A percentile compares a stretch with the other conserved stretches of the same genome.
These are phyloP conservation scores for Erebia palarica DNA, from an alignment of 2,888 invertebrate genomes.

Conservation along the genomic window DNA sequence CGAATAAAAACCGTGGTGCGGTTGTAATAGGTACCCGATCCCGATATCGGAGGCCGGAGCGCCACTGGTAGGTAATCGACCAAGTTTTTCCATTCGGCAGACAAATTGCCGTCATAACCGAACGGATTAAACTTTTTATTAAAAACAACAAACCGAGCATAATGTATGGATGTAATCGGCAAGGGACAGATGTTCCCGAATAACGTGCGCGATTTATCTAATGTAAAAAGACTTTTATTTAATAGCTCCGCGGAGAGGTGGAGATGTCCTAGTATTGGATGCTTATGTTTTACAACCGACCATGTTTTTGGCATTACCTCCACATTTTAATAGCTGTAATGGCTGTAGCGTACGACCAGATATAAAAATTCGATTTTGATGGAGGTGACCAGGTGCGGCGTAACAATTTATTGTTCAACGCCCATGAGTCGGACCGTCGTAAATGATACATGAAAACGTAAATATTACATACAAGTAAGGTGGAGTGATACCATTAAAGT, in stretches of 20 bases:
- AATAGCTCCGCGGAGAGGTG: constrained; percentile 75
- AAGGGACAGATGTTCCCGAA: constrained; percentile 81
- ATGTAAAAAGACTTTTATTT: constrained; percentile 82
- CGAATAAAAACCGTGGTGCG: constrained; percentile 61
- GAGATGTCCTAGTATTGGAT: constrained; percentile 76
- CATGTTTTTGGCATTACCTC: constrained; percentile 70
- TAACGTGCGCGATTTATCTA: constrained; percentile 80
- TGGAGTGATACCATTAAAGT: constrained; percentile 52
- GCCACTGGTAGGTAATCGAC: constrained; percentile 73
- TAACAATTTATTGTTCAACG: constrained; percentile 64
- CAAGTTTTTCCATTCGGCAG: constrained; percentile 80
- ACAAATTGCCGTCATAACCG: constrained; percentile 81
- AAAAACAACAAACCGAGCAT: constrained; percentile 82
- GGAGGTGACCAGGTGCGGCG: constrained; percentile 62
- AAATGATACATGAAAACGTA: constrained; percentile 49
- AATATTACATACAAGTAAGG: constrained; percentile 48
- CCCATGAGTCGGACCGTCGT: constrained; percentile 52
- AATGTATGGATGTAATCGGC: constrained; percentile 80
- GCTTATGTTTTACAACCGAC: constrained; percentile 73
- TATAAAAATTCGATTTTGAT: constrained; percentile 75
- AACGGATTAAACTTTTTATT: constrained; percentile 83
- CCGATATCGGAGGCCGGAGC: constrained; percentile 52
- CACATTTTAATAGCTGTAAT: constrained; percentile 74
- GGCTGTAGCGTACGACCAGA: constrained; percentile 60
- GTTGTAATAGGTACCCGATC: constrained; percentile 51